phyloP scores from a whole-genome alignment of 2,113 vertebrate genomes.

The Caracal caracal region DNA sequence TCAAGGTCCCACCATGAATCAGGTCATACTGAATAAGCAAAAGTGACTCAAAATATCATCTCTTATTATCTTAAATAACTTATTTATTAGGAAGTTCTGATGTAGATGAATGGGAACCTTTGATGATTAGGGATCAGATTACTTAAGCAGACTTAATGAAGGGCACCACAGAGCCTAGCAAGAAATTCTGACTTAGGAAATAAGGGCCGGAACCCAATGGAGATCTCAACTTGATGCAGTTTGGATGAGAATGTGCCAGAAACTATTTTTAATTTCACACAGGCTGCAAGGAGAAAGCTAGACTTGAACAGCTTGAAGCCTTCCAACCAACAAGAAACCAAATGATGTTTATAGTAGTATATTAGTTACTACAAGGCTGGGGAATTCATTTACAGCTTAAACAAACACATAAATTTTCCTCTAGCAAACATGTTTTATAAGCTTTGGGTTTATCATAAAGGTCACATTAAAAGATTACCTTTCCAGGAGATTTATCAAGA shows the following conservation, averaged over 20 bases:
- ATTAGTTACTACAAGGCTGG: neutral
- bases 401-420: neutral
- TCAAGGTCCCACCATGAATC: neutral
- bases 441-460: neutral
- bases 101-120: neutral
- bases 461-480: neutral
- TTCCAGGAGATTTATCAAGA: neutral
- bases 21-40: slow-evolving; percentile 16
- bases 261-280: neutral
- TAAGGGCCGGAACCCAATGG: neutral
- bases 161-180: neutral
- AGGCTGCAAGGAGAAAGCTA: neutral
- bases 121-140: neutral
- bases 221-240: neutral
- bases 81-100: neutral
- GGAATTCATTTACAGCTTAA: neutral
- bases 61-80: slow-evolving; percentile 6
- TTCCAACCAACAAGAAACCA: slow-evolving; percentile 1
- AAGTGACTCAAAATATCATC: neutral
- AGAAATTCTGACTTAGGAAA: neutral
- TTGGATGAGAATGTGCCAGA: neutral
- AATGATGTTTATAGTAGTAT: neutral
- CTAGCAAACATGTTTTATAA: neutral
- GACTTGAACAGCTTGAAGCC: neutral
- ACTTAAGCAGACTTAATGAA: neutral